These are phyloP conservation scores for Astreopora myriophthalma DNA, from an alignment of 64 coral and sea anemone species.

Conservation along the genomic window DNA sequence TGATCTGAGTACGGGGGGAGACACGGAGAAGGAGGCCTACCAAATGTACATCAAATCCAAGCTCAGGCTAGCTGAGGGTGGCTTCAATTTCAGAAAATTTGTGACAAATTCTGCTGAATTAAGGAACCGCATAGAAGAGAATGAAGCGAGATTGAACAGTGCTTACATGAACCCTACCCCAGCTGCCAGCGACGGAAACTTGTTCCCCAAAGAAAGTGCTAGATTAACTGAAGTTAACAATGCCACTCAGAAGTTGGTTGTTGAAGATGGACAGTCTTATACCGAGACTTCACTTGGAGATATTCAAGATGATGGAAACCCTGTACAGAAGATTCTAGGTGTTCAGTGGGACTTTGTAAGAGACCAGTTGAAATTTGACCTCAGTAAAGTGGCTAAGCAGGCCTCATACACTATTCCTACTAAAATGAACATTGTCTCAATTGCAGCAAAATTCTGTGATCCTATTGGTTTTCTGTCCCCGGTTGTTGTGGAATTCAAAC, in stretches of 20 bases:
- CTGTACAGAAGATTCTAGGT: neutral
- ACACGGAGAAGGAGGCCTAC: neutral
- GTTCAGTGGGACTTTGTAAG: neutral
- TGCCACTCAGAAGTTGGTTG: no score
- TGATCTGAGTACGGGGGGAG: conserved; percentile 1
- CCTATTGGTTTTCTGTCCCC: conserved; percentile 24
- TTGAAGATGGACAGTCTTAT: no score
- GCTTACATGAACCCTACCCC: no score
- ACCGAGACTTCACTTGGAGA: no score
- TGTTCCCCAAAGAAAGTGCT: no score
- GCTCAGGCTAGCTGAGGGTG: conserved; percentile 23
- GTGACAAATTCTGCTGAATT: neutral
- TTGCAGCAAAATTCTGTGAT: conserved; percentile 13
- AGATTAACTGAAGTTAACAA: no score
- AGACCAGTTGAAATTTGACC: neutral
- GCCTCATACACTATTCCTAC: neutral
- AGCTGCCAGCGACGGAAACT: no score
- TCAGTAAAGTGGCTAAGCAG: neutral
- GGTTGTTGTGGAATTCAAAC: conserved; percentile 9
- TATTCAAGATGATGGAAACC: neutral
- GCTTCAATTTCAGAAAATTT: conserved; percentile 64
- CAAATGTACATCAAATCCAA: conserved; percentile 19
- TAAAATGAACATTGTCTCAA: neutral
- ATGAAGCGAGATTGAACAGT: neutral
- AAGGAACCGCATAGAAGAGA: neutral